A percentile compares a stretch with the other conserved stretches of the same genome.
Evolutionary conservation across 2,797 vertebrate species (phyloP).

Genomic region (Picus viridis): DNA sequence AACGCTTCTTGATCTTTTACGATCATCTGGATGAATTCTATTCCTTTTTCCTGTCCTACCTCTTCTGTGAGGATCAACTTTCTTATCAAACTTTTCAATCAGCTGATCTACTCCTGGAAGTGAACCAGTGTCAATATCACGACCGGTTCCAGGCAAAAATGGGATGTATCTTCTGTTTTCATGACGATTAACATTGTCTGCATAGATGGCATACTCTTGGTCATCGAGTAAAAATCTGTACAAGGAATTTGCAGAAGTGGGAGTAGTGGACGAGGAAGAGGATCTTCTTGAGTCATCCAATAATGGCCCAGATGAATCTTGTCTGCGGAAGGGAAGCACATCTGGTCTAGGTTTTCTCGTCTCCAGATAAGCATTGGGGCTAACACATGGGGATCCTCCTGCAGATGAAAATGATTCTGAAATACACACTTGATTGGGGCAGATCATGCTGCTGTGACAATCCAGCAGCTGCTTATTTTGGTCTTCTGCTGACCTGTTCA

Average conservation of each 20-base stretch:
- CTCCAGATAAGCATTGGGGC: constrained; percentile 79
- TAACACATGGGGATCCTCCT: constrained; percentile 70
- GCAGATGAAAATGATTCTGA: constrained; percentile 56
- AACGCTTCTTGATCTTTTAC: constrained; percentile 91
- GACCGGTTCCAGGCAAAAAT: constrained; percentile 91
- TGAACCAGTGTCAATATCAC: constrained; percentile 93
- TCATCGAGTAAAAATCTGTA: constrained; percentile 84
- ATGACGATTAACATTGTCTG: constrained; percentile 93
- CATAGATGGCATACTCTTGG: constrained; percentile 88
- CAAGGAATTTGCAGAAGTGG: constrained; percentile 78
- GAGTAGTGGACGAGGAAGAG: constrained; percentile 85
- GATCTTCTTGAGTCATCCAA: constrained; percentile 84
- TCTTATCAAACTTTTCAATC: constrained; percentile 93
- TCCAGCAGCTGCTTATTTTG: constrained; percentile 73
- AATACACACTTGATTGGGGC: constrained; percentile 61
- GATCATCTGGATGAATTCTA: constrained; percentile 89
- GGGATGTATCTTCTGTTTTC: constrained; percentile 96
- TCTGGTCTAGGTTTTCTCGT: constrained; percentile 83
- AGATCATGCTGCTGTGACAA: constrained; percentile 45
- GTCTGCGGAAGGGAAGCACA: constrained; percentile 88
- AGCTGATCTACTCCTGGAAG: constrained; percentile 91
- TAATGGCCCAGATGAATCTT: constrained; percentile 86
- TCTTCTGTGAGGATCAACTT: constrained; percentile 82
- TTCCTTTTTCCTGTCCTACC: constrained; percentile 89
- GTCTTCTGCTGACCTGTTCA: constrained; percentile 54